Evolutionary conservation across 1,140 invertebrate species (phyloP).

Genomic region (Akabosia matsudoensis): DNA sequence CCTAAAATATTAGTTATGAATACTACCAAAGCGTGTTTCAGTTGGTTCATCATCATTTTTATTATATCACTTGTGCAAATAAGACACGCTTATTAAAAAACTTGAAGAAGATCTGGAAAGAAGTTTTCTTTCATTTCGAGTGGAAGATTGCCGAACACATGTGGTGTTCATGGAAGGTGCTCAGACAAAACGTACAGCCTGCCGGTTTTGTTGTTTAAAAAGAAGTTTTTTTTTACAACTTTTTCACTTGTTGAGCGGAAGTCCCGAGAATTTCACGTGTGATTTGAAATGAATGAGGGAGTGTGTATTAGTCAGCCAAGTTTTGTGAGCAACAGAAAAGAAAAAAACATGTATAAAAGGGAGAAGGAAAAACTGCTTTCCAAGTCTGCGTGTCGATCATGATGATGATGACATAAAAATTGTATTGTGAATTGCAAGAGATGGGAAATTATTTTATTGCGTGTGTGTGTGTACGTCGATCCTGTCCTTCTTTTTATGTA

Average conservation of each 20-base stretch:
- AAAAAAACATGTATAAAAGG: not conserved
- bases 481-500: not conserved
- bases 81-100: too few species aligned
- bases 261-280: not conserved
- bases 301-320: not conserved
- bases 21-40: too few species aligned
- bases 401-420: not conserved
- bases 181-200: too few species aligned
- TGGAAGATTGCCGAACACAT: too few species aligned
- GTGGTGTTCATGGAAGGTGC: too few species aligned
- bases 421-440: not conserved
- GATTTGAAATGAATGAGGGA: not conserved
- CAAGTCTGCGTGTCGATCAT: not conserved
- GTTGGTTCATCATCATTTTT: too few species aligned
- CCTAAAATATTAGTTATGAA: too few species aligned
- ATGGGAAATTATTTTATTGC: conserved; percentile 10
- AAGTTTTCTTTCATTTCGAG: too few species aligned
- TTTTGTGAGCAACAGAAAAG: not conserved
- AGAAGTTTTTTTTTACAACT: not conserved
- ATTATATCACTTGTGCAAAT: too few species aligned
- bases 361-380: not conserved
- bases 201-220: not conserved
- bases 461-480: too few species aligned
- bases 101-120: too few species aligned
- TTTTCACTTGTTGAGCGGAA: not conserved